Evolutionary conservation across 2,113 vertebrate genomes (phyloP).

Genomic region (Dicaeum eximium): DNA sequence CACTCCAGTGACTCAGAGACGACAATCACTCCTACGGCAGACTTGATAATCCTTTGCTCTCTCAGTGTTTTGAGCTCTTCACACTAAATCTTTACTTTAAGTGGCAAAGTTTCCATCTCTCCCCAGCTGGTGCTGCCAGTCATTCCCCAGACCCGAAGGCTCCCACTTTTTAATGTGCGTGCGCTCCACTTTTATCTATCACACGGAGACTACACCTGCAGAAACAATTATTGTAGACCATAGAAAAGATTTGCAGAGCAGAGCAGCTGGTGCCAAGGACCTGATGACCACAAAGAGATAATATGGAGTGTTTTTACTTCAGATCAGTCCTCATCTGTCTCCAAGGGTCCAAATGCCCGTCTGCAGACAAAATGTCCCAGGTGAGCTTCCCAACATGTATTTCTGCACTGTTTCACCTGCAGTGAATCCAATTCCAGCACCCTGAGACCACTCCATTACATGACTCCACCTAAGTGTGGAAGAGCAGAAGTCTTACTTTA

Average conservation of each 20-base stretch:
- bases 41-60: background rate
- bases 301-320: background rate
- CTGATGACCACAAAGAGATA: background rate
- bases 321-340: background rate
- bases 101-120: background rate
- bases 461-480: background rate
- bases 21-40: background rate
- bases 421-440: background rate
- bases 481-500: background rate
- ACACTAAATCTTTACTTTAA: background rate
- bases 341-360: background rate
- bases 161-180: background rate
- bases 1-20: background rate
- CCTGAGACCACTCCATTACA: background rate
- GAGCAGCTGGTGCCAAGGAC: background rate
- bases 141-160: background rate
- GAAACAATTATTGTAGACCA: background rate
- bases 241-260: background rate
- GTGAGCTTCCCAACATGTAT: background rate
- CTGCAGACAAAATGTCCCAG: background rate
- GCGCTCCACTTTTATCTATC: background rate
- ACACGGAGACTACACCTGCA: background rate
- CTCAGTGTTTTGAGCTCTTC: background rate
- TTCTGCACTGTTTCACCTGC: background rate
- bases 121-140: conserved; percentile 12